These are phyloP conservation scores for Drosophila koepferae DNA, from an alignment of 2,888 invertebrate species.

Conservation along the genomic window DNA sequence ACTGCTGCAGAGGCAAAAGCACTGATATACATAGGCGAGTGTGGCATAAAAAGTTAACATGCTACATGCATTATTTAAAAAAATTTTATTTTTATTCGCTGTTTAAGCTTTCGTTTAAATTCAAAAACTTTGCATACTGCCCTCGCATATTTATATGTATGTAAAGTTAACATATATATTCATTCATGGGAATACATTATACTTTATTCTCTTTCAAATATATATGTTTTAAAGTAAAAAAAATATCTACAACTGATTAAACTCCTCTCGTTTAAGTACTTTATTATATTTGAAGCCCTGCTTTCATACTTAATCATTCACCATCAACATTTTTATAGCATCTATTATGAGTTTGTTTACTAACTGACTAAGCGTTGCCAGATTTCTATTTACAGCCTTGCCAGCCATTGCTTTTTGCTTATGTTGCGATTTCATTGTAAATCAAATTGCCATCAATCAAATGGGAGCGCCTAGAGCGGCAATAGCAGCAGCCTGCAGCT, in stretches of 20 bases:
- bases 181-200: background rate
- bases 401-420: constrained; percentile 3
- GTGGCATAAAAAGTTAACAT: background rate
- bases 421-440: constrained; percentile 32
- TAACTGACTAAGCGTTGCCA: constrained; percentile 1
- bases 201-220: background rate
- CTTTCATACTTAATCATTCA: constrained; percentile 2
- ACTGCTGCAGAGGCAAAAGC: background rate
- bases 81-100: too few species aligned
- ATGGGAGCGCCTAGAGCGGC: constrained; percentile 11
- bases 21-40: background rate
- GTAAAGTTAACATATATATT: background rate
- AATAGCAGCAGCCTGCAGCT: background rate
- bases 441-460: constrained; percentile 58
- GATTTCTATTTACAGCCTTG: constrained; percentile 7
- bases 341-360: constrained; percentile 7
- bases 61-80: too few species aligned
- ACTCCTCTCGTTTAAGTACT: background rate
- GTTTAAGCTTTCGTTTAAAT: background rate
- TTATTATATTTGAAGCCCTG: background rate
- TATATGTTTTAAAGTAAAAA: background rate
- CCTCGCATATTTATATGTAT: background rate
- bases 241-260: background rate
- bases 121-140: background rate
- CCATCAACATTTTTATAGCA: background rate